Conservation (phyloP, 2,113 vertebrate species). For the Lepisosteus oculatus region DNA sequence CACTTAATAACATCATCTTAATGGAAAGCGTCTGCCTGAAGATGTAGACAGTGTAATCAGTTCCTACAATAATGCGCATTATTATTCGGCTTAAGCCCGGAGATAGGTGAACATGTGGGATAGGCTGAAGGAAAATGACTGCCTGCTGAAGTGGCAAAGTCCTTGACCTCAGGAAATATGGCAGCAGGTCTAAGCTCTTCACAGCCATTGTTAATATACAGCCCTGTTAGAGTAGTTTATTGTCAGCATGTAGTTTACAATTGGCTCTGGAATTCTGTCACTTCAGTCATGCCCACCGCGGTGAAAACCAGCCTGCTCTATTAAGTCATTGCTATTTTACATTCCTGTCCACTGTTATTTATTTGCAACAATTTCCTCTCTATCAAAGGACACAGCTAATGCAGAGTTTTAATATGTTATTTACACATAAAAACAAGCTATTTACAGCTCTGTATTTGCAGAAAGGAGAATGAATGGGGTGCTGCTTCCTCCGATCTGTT, state of each 20-base stretch:
- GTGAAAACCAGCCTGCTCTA: constrained; percentile 66
- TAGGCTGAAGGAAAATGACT: constrained; percentile 17
- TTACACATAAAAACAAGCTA: constrained; percentile 96
- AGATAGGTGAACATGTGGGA: constrained; percentile 56
- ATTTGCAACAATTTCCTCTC: constrained; percentile 90
- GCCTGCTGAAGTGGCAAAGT: constrained; percentile 30
- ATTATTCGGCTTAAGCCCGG: constrained; percentile 53
- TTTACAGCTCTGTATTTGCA: constrained; percentile 79
- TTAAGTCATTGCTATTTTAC: constrained; percentile 87
- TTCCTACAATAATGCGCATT: constrained; percentile 53
- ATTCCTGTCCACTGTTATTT: constrained; percentile 89
- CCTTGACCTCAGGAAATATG: constrained; percentile 58
- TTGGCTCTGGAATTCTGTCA: constrained; percentile 77
- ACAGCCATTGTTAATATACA: constrained; percentile 67
- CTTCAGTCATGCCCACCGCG: constrained; percentile 88
- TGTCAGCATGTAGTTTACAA: constrained; percentile 78
- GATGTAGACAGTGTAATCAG: constrained; percentile 54
- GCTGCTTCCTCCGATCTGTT: constrained; percentile 77
- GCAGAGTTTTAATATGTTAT: constrained; percentile 98
- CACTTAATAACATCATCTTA: neutral
- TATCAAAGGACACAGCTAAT: constrained; percentile 87
- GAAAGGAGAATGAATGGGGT: constrained; percentile 83
- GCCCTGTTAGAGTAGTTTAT: constrained; percentile 70
- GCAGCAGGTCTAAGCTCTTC: constrained; percentile 31
- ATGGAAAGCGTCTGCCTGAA: constrained; percentile 38